Evolutionary conservation across 2,113 vertebrate genomes (phyloP).

Genomic region (Chloropsis cyanopogon): DNA sequence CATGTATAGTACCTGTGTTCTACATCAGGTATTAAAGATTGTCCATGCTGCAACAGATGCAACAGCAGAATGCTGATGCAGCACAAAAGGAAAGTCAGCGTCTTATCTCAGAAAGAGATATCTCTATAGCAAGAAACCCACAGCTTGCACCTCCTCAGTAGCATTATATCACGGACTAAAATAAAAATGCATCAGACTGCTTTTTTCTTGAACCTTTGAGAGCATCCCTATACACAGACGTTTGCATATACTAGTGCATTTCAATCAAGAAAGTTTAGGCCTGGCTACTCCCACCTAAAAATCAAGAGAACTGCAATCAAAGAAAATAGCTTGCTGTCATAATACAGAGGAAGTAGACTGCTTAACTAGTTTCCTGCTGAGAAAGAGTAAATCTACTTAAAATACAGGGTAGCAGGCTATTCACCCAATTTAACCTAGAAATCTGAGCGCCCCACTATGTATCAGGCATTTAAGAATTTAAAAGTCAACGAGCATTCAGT

Average conservation of each 20-base stretch:
- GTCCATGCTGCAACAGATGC: neutral
- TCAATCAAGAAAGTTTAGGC: neutral
- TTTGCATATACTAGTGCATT: neutral
- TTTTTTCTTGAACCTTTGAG: neutral
- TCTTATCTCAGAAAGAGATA: neutral
- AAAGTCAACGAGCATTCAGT: neutral
- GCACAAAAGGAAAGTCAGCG: neutral
- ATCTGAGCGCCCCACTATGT: neutral
- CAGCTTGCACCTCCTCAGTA: neutral
- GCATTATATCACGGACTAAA: neutral
- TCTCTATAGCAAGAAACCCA: neutral
- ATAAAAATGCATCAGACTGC: neutral
- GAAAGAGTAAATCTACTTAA: neutral
- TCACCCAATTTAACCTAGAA: neutral
- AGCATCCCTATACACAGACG: neutral
- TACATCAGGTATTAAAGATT: neutral
- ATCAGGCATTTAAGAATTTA: neutral
- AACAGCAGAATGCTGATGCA: neutral
- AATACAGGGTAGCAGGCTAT: neutral
- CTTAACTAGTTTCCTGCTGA: neutral
- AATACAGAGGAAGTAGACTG: neutral
- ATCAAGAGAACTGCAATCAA: neutral
- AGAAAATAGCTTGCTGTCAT: neutral
- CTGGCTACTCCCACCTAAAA: neutral
- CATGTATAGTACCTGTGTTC: neutral